These are phyloP conservation scores for Palythoa caribaeorum DNA, from an alignment of 92 coral and sea anemone species.

Conservation along the genomic window DNA sequence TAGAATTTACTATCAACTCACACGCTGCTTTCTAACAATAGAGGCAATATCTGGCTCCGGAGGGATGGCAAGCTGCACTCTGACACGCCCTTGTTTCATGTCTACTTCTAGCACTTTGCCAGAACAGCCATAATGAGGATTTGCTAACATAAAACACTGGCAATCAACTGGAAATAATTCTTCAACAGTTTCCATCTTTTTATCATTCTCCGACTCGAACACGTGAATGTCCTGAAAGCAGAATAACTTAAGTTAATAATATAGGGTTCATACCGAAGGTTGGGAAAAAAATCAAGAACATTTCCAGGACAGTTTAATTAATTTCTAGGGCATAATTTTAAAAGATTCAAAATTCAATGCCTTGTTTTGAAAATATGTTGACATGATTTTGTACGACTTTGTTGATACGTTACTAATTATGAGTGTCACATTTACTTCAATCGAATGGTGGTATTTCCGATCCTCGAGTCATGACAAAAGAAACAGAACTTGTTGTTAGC, in stretches of 20 bases:
- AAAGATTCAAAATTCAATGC: no score
- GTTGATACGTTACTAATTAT: no score
- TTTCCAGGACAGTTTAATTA: no score
- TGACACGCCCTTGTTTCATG: slow-evolving; percentile 87
- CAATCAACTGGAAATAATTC: slow-evolving; percentile 89
- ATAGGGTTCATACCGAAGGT: background rate
- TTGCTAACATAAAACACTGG: slow-evolving; percentile 92
- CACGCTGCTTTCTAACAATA: slow-evolving; percentile 63
- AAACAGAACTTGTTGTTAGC: no score
- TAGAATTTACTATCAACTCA: background rate
- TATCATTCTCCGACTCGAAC: slow-evolving; percentile 71
- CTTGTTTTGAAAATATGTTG: no score
- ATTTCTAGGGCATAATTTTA: no score
- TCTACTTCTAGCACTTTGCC: slow-evolving; percentile 96
- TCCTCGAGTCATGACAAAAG: no score
- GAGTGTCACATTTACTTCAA: no score
- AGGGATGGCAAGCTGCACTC: slow-evolving; percentile 93
- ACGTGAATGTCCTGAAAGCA: slow-evolving; percentile 78
- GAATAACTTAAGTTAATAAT: background rate
- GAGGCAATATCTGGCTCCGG: slow-evolving; percentile 86
- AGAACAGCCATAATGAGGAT: slow-evolving; percentile 91
- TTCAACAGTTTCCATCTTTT: slow-evolving; percentile 77
- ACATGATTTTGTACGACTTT: no score
- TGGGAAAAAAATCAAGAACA: no score
- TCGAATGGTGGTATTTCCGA: no score